Evolutionary conservation across 2,797 vertebrate species (phyloP), one percentile per base, ranked within the genome.

Genomic region (Taeniopygia guttata): DNA sequence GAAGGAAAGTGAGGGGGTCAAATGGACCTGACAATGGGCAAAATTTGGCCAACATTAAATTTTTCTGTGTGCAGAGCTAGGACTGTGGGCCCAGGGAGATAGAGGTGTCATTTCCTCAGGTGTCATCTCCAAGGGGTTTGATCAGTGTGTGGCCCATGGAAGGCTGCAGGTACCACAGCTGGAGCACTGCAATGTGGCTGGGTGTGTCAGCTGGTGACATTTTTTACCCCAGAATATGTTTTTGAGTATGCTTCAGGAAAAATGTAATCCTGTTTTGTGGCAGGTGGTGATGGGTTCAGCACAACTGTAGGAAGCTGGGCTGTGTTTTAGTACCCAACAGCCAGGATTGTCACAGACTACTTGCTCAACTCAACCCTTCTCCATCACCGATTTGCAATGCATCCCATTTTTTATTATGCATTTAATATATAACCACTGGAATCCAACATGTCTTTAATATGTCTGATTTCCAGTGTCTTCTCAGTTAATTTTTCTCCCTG

Each of bases 81-180:
- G 54, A 25, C 14, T 2, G 2, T 43, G 25, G 22, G 19, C 49
- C 13, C 0, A 2, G 13, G 46, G 21, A 75, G 14, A 32, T 0
- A 0, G 20, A 55, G 27, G 11, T 84, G 46, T 59, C 7, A 27
- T 48, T 51, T 66, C 51, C 34, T 45, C 13, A 4, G 7, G 16
- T 54, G 43, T 25, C 34, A 16, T 49, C 64, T 56, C 38, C 13
- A 3, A 49, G 32, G 20, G 11, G 13, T 32, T 66, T 72, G 7
- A 3, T 38, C 25, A 7, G 36, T 38, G 58, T 20, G 36, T 59
- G 26, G 17, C 56, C 56, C 36, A 38, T 38, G 26, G 54, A 40
- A 59, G 58, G 9, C 36, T 59, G 36, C 36, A 59, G 56, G 25
- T 59, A 27, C n/a, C n/a, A 5, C 48, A 27, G 63, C n/a, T 67